Evolutionary conservation across 2,888 invertebrate genomes (phyloP), one percentile per base, ranked within the genome.

Genomic region (Coelopa pilipes): DNA sequence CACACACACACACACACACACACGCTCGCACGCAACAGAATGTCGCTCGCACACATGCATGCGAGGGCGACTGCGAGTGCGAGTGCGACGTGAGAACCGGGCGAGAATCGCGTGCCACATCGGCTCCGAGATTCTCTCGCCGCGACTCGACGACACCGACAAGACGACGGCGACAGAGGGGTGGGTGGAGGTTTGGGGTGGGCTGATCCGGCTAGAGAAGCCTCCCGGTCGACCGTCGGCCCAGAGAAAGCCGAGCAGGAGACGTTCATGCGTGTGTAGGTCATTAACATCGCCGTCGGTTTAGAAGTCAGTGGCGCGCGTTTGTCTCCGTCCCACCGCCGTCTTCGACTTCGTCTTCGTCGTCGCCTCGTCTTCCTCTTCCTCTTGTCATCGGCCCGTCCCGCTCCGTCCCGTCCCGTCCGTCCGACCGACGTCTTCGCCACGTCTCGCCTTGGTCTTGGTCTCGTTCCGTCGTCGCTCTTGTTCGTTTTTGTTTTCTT

Each of bases 271-370:
- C 72, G 73, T 74, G 75, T 80, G 81, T 84, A 84, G 84, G 85
- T 84, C 84, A 85, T 84, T 85, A 85, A 84, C 85, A 85, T 85
- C 83, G 85, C 83, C 82, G 80, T 83, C 81, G 81, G 81, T 82
- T 82, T 79, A 81, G 78, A 46, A 70, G 17, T 24, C 21, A 50
- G 59, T 15, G n/a, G 19, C 11, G 24, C 24, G 53, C 53, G n/a
- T 11, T 47, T 57, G 15, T 59, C 45, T 47, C 7, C 60, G 15
- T 24, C 46, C 53, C 21, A 19, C 13, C 11, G 21, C 46, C 12
- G n/a, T n/a, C n/a, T n/a, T n/a, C n/a, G n/a, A n/a, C n/a, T n/a
- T n/a, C n/a, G n/a, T n/a, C n/a, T n/a, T n/a, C n/a, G n/a, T n/a
- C n/a, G n/a, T n/a, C n/a, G n/a, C n/a, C n/a, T n/a, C n/a, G n/a